Percentiles rank a stretch among this genome's conserved stretches.
Evolutionary conservation across 2,888 invertebrate species (phyloP).

Genomic region (Laothoe populi): DNA sequence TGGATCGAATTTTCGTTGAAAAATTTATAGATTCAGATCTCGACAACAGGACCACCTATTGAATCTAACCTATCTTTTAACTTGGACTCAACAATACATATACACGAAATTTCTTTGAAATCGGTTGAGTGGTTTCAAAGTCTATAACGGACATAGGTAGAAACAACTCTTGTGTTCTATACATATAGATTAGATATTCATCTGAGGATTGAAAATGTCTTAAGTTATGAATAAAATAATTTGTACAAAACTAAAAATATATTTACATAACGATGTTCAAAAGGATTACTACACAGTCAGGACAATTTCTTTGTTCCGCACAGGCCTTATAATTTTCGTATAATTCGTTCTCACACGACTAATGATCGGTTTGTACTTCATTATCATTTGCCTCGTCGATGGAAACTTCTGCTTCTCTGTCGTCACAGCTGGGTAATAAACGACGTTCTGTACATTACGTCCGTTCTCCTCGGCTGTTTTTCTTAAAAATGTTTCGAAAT

Average conservation of each 20-base stretch:
- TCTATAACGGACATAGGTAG: too few species aligned
- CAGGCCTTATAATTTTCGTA: constrained; percentile 63
- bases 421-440: constrained; percentile 43
- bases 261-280: not conserved
- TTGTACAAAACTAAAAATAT: not conserved
- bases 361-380: constrained; percentile 69
- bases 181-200: too few species aligned
- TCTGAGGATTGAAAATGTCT: too few species aligned
- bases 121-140: too few species aligned
- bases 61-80: too few species aligned
- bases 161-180: too few species aligned
- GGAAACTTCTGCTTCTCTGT: constrained; percentile 46
- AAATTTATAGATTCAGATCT: too few species aligned
- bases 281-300: constrained; percentile 37
- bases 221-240: not conserved
- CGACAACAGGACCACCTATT: too few species aligned
- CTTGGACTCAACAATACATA: too few species aligned
- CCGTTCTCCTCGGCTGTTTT: constrained; percentile 59
- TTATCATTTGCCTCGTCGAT: constrained; percentile 50
- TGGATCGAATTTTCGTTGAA: too few species aligned
- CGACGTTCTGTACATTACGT: constrained; percentile 40
- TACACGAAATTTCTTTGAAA: too few species aligned
- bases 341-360: constrained; percentile 59
- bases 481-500: constrained; percentile 65
- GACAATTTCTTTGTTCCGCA: constrained; percentile 61